phyloP scores from a whole-genome alignment of 2,888 invertebrate species.

The Coronaproctus castanopsis region DNA sequence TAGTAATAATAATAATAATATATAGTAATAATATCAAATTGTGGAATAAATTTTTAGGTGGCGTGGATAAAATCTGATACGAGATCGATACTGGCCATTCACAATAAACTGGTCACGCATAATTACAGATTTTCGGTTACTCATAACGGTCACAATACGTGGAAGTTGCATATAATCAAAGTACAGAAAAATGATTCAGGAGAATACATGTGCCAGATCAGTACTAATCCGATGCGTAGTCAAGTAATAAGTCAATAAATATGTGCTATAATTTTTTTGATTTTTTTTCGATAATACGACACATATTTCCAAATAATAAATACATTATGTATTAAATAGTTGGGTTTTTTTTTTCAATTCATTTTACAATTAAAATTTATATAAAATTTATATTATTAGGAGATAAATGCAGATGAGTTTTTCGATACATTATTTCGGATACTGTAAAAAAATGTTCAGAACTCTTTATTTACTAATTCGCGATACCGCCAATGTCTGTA shows the following conservation, averaged over 20 bases:
- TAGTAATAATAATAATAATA: too few species aligned
- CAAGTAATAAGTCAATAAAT: constrained; percentile 43
- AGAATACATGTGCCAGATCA: constrained; percentile 86
- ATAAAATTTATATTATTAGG: too few species aligned
- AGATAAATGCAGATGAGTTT: too few species aligned
- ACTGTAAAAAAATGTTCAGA: too few species aligned
- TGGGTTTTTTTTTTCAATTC: background rate
- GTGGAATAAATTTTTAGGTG: constrained; percentile 46
- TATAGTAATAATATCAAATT: too few species aligned
- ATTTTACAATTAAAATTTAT: too few species aligned
- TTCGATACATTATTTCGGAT: too few species aligned
- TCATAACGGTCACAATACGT: constrained; percentile 81
- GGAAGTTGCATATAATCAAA: constrained; percentile 76
- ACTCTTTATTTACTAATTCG: too few species aligned
- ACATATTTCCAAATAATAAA: background rate
- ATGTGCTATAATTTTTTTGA: too few species aligned
- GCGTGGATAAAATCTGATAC: constrained; percentile 85
- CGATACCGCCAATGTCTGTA: too few species aligned
- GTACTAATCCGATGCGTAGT: constrained; percentile 75
- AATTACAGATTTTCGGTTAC: constrained; percentile 70
- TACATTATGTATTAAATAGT: background rate
- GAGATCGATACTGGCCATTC: constrained; percentile 70
- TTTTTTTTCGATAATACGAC: background rate
- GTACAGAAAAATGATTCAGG: constrained; percentile 81
- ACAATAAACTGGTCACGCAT: constrained; percentile 72